Base-by-base conservation (phyloP, 2,888 invertebrate species). In the Ramazzottius varieornatus region DNA sequence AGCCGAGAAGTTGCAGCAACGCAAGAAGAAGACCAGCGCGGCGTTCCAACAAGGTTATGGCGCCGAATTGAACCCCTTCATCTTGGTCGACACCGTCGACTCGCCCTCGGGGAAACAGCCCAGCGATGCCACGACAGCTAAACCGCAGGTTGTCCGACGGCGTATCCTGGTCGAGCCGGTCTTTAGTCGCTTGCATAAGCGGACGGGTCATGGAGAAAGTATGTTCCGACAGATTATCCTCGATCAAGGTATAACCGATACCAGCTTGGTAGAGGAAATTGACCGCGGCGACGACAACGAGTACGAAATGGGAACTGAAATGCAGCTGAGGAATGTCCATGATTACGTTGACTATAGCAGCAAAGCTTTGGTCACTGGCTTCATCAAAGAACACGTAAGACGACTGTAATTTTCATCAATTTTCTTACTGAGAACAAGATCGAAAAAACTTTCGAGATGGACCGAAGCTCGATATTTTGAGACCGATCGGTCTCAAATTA, bases 281-380 rank as follows among this genome's bases (percentile, higher is more conserved):
- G 29, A 29, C 4, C 54, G 54, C 20, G 54, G 54, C 29, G 4
- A 8, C 20, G 24, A 29, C 29, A 54, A 54, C 24, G n/a, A 24
- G 29, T 54, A 54, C 54, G 54, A 54, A 29, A 8, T 54, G 54
- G 54, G 54, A 4, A 54, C 8, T 8, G 16, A 4, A 24, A 8
- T n/a, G 54, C 54, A 8, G 29, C 54, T 54, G 54, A 8, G 54
- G 54, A 54, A 54, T 29, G 54, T 54, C 54, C 54, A 54, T 54
- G 54, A 54, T 29, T 54, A 54, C 24, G 54, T 54, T 4, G 54
- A 54, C 24, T 54, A 54, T 29, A 54, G 54, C 54, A 54, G 54
- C 24, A 24, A 54, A 24, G 54, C 20, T 8, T 29, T 54, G 54
- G 54, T 29, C 16, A 8, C 8, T 54, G 29, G n/a, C 13, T 54